A percentile compares a stretch with the other conserved stretches of the same genome.
phyloP scores from a whole-genome alignment of 1,140 invertebrate genomes.

The Matsumurasca onukii region DNA sequence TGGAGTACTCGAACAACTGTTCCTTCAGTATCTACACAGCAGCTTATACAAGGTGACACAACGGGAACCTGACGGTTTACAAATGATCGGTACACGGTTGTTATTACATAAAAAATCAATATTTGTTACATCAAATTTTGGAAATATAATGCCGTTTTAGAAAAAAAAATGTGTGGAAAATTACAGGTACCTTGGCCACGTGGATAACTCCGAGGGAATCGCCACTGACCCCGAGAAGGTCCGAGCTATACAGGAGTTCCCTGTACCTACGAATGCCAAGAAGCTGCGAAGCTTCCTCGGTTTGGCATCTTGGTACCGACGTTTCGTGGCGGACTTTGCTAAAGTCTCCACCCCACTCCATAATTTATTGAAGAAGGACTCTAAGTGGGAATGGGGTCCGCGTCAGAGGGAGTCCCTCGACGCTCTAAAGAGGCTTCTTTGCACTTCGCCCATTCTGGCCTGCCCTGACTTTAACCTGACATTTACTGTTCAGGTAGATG shows the following conservation, averaged over 20 bases:
- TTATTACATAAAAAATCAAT: too few species aligned
- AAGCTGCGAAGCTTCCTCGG: conserved; percentile 43
- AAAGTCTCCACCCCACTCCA: conserved; percentile 42
- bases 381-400: conserved; percentile 32
- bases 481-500: conserved; percentile 43
- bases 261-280: too few species aligned
- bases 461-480: conserved; percentile 40
- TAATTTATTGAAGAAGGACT: conserved; percentile 40
- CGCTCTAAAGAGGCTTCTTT: conserved; percentile 39
- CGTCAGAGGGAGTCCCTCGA: conserved; percentile 32
- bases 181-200: conserved; percentile 47
- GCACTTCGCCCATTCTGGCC: conserved; percentile 36
- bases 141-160: too few species aligned
- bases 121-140: too few species aligned
- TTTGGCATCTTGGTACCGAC: conserved; percentile 43
- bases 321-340: conserved; percentile 47
- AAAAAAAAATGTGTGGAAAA: too few species aligned
- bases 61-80: too few species aligned
- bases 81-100: too few species aligned
- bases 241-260: too few species aligned
- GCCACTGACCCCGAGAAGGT: conserved; percentile 45
- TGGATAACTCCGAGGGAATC: conserved; percentile 44
- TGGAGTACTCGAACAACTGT: too few species aligned
- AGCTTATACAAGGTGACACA: too few species aligned
- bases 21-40: too few species aligned